Conservation (phyloP, 2,797 vertebrate genomes). For the Pygocentrus nattereri region DNA sequence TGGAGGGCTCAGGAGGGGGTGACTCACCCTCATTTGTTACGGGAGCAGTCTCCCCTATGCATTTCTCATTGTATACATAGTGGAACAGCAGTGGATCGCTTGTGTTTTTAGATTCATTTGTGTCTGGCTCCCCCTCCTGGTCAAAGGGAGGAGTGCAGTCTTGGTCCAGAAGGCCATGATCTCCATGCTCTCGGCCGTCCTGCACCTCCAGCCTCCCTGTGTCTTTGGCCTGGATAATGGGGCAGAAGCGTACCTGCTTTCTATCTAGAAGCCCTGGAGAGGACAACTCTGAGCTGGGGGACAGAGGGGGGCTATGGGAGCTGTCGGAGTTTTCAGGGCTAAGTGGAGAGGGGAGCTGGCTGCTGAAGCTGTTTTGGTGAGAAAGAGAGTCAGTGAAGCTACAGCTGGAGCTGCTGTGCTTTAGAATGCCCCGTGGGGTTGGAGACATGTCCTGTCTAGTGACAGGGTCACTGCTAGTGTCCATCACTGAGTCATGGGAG, state of each 20-base stretch:
- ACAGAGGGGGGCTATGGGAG: slow-evolving; percentile 71
- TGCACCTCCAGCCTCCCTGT: slow-evolving; percentile 43
- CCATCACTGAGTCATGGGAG: slow-evolving; percentile 63
- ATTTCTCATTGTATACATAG: neutral
- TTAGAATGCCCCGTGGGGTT: slow-evolving; percentile 81
- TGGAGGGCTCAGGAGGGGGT: neutral
- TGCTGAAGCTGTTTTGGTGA: slow-evolving; percentile 54
- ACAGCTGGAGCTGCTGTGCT: slow-evolving; percentile 70
- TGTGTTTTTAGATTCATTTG: slow-evolving; percentile 33
- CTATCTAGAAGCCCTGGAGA: slow-evolving; percentile 73
- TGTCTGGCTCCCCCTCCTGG: slow-evolving; percentile 36
- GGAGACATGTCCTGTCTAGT: slow-evolving; percentile 57
- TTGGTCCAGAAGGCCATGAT: slow-evolving; percentile 77
- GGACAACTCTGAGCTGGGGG: slow-evolving; percentile 51
- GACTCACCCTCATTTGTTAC: slow-evolving; percentile 1
- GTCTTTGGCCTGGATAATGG: slow-evolving; percentile 58
- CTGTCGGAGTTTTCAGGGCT: slow-evolving; percentile 57
- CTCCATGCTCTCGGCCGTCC: slow-evolving; percentile 69
- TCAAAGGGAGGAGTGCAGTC: slow-evolving; percentile 48
- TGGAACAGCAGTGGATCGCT: neutral
- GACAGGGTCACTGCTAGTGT: slow-evolving; percentile 46
- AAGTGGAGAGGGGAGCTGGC: slow-evolving; percentile 68
- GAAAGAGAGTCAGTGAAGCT: slow-evolving; percentile 82
- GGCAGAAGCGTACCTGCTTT: slow-evolving; percentile 87
- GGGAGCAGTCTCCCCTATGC: neutral